Evolutionary conservation across 1,140 invertebrate species (phyloP).

Genomic region (Zaprionus kolodkinae): DNA sequence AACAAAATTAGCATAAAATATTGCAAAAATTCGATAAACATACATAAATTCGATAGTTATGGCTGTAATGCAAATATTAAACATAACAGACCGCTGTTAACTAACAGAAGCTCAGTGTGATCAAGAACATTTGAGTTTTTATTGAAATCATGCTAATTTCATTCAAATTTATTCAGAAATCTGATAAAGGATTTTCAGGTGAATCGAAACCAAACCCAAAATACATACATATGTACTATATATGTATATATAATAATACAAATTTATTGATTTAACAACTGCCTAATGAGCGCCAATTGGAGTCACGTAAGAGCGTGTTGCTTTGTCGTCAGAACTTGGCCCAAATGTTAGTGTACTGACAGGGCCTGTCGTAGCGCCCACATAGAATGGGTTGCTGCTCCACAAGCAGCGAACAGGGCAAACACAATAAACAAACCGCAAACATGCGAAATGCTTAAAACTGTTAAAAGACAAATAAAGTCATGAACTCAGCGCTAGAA

Average conservation of each 20-base stretch:
- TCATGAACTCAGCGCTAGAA: not conserved
- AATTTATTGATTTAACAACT: conserved; percentile 77
- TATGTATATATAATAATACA: conserved; percentile 15
- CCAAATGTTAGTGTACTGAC: conserved; percentile 28
- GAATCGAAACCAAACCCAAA: not conserved
- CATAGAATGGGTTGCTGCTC: conserved; percentile 14
- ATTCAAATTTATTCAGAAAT: not conserved
- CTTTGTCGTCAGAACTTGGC: conserved; percentile 36
- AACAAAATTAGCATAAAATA: too few species aligned
- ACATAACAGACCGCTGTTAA: too few species aligned
- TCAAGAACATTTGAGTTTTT: not conserved
- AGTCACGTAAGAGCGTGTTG: conserved; percentile 35
- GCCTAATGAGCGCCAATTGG: conserved; percentile 52
- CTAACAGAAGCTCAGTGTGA: not conserved
- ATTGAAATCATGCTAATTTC: not conserved
- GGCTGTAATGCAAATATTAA: too few species aligned
- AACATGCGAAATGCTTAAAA: conserved; percentile 50
- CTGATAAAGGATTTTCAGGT: not conserved
- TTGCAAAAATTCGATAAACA: too few species aligned
- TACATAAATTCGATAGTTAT: too few species aligned
- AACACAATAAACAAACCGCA: conserved; percentile 43
- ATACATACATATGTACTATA: not conserved
- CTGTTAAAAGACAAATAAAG: conserved; percentile 43
- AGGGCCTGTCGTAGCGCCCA: conserved; percentile 37
- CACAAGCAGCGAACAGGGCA: conserved; percentile 31